phyloP scores from a whole-genome alignment of 1,140 invertebrate genomes.

The Meloidogyne exigua region DNA sequence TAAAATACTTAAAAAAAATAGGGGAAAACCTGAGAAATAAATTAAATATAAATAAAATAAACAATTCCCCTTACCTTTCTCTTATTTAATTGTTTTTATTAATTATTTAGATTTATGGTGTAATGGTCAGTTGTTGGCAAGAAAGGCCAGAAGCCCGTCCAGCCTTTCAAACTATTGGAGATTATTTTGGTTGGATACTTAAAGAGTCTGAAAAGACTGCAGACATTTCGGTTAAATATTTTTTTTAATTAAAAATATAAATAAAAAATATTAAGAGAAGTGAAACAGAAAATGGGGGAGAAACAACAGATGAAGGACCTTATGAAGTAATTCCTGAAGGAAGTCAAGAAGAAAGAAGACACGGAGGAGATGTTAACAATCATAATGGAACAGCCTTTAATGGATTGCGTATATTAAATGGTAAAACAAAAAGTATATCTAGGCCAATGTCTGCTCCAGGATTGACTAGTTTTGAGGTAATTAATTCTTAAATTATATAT shows the following conservation, averaged over 20 bases:
- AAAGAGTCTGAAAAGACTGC: slow-evolving; percentile 33
- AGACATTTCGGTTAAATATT: neutral
- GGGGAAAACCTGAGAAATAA: neutral
- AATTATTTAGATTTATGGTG: slow-evolving; percentile 44
- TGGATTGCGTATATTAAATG: neutral
- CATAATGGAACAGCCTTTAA: neutral
- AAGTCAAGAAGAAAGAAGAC: slow-evolving; percentile 20
- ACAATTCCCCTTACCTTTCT: too few relatives aligned
- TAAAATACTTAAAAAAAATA: neutral
- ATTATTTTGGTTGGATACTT: slow-evolving; percentile 51
- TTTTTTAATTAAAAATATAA: neutral
- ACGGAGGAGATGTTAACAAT: neutral
- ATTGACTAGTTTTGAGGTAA: slow-evolving; percentile 51
- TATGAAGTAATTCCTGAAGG: slow-evolving; percentile 36
- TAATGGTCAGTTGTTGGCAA: slow-evolving; percentile 52
- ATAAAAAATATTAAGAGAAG: neutral
- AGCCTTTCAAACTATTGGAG: slow-evolving; percentile 45
- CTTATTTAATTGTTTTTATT: neutral
- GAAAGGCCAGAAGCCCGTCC: slow-evolving; percentile 40
- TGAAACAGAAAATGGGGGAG: slow-evolving; percentile 28
- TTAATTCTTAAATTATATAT: neutral
- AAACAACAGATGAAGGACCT: slow-evolving; percentile 37
- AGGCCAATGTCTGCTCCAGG: slow-evolving; percentile 47
- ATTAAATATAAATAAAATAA: neutral
- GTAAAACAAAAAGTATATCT: slow-evolving; percentile 11